Percentiles rank a stretch among this genome's conserved stretches.
phyloP scores from a whole-genome alignment of 2,888 invertebrate genomes.

The Thecocarcelia acutangulata region DNA sequence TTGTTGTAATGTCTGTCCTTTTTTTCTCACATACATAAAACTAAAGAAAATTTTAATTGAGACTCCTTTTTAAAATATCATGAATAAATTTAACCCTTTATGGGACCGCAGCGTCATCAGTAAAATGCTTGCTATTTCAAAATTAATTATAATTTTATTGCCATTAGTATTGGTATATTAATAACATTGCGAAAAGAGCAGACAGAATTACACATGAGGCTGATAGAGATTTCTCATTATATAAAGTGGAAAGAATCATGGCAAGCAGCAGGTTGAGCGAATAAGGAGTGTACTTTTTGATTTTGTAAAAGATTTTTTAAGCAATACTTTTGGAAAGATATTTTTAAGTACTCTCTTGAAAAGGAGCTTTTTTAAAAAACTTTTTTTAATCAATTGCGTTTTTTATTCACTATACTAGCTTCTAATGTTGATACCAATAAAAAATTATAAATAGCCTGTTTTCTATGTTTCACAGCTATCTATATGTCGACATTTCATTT shows the following conservation, averaged over 20 bases:
- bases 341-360: too few species aligned
- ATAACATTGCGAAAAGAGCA: neutral
- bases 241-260: neutral
- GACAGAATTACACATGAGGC: neutral
- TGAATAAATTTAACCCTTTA: conserved; percentile 64
- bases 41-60: conserved; percentile 64
- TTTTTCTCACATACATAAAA: conserved; percentile 52
- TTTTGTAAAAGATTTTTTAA: too few species aligned
- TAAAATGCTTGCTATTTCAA: conserved; percentile 30
- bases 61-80: conserved; percentile 56
- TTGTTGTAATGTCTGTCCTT: conserved; percentile 24
- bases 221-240: neutral
- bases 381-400: too few species aligned
- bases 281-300: too few species aligned
- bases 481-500: too few species aligned
- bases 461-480: too few species aligned
- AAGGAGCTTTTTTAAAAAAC: too few species aligned
- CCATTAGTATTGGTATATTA: conserved; percentile 14
- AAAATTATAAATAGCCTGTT: too few species aligned
- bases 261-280: neutral
- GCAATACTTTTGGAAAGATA: too few species aligned
- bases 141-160: conserved; percentile 54
- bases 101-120: conserved; percentile 27
- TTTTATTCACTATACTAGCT: too few species aligned
- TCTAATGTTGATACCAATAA: too few species aligned